Evolutionary conservation across 2,797 vertebrate genomes (phyloP).

Genomic region (Denticeps clupeoides): DNA sequence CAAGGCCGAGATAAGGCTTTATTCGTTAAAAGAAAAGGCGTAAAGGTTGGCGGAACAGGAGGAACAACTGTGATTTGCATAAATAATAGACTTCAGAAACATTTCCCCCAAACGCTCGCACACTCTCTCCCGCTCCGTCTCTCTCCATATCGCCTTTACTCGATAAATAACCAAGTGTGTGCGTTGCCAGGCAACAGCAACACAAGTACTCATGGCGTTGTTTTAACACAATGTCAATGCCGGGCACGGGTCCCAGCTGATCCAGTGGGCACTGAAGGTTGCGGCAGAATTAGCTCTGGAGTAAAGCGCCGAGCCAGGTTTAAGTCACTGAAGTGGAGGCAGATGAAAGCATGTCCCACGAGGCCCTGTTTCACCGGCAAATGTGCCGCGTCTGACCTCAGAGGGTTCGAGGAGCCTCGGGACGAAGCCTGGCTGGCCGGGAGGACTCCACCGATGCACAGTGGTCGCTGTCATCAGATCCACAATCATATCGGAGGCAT

Average conservation of each 20-base stretch:
- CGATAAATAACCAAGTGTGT: constrained; percentile 55
- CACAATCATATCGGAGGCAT: too few species aligned
- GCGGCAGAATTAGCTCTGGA: constrained; percentile 12
- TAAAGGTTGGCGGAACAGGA: constrained; percentile 35
- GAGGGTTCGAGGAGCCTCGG: too few species aligned
- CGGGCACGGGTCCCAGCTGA: constrained; percentile 34
- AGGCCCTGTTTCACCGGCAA: too few species aligned
- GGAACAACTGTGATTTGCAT: constrained; percentile 46
- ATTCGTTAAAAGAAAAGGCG: too few species aligned
- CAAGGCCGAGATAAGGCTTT: too few species aligned
- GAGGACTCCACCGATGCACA: too few species aligned
- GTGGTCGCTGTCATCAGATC: too few species aligned
- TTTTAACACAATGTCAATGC: constrained; percentile 43
- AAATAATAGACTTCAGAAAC: constrained; percentile 44
- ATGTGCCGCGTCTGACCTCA: too few species aligned
- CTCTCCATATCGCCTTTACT: constrained; percentile 36
- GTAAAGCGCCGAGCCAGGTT: not conserved
- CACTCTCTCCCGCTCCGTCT: not conserved
- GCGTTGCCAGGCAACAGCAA: constrained; percentile 58
- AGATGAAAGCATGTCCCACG: too few species aligned
- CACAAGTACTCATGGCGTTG: constrained; percentile 45
- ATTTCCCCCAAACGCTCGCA: constrained; percentile 3
- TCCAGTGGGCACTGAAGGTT: constrained; percentile 21
- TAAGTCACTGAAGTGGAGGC: too few species aligned
- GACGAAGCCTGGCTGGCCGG: too few species aligned